These are phyloP conservation scores for Lates calcarifer DNA, from an alignment of 2,113 vertebrate genomes.

Conservation along the genomic window DNA sequence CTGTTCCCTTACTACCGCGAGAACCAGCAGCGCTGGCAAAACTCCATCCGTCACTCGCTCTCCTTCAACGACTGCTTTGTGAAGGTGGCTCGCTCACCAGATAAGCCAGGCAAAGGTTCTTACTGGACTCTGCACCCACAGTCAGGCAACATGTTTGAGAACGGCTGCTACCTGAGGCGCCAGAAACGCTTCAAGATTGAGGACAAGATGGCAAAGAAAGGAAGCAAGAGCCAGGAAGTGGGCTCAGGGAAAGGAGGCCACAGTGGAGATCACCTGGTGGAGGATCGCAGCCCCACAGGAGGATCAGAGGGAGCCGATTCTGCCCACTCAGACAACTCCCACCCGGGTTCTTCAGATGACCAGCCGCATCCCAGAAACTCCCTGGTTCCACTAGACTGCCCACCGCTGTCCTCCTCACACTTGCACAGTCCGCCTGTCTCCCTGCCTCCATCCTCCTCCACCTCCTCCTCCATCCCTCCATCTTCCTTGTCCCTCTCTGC, in stretches of 20 bases:
- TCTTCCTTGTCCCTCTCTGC: slow-evolving; percentile 76
- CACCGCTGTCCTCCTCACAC: slow-evolving; percentile 67
- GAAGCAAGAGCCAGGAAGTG: slow-evolving; percentile 74
- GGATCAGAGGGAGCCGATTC: slow-evolving; percentile 86
- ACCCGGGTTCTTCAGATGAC: slow-evolving; percentile 85
- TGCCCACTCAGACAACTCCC: slow-evolving; percentile 86
- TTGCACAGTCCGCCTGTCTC: slow-evolving; percentile 79
- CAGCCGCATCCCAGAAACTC: slow-evolving; percentile 74
- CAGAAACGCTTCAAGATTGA: slow-evolving; percentile 95
- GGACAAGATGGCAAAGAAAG: slow-evolving; percentile 85
- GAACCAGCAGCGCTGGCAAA: slow-evolving; percentile 96
- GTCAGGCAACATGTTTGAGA: slow-evolving; percentile 95
- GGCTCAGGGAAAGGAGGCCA: slow-evolving; percentile 75
- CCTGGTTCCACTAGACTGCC: slow-evolving; percentile 83
- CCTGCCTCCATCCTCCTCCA: slow-evolving; percentile 73
- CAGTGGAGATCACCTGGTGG: slow-evolving; percentile 71
- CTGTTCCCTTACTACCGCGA: slow-evolving; percentile 93
- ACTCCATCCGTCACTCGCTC: slow-evolving; percentile 93
- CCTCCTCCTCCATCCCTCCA: slow-evolving; percentile 72
- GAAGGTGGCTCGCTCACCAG: slow-evolving; percentile 91
- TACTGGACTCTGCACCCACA: slow-evolving; percentile 94
- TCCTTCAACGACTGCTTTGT: slow-evolving; percentile 96
- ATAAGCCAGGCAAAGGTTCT: slow-evolving; percentile 93
- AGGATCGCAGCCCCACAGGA: slow-evolving; percentile 79
- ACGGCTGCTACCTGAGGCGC: slow-evolving; percentile 92